Conservation (phyloP, 2,888 invertebrate genomes). For the Melieria picta region DNA sequence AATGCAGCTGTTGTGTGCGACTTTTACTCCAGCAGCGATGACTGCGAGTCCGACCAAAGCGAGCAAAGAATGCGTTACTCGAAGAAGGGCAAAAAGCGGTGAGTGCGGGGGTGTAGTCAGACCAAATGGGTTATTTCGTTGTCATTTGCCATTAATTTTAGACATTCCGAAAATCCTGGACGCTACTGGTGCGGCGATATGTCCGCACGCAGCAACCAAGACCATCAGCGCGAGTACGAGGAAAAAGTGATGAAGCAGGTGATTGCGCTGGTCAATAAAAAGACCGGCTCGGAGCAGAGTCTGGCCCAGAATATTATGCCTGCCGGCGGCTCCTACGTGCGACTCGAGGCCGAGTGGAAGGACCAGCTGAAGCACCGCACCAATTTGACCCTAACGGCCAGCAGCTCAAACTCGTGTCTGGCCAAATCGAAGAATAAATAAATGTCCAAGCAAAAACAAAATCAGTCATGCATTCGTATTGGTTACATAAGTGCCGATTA, state of each 20-base stretch:
- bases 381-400: conserved; percentile 34
- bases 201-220: conserved; percentile 86
- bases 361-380: conserved; percentile 67
- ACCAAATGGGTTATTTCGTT: neutral
- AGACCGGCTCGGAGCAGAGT: conserved; percentile 58
- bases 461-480: neutral
- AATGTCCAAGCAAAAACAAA: neutral
- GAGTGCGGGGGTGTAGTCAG: neutral
- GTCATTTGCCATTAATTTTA: conserved; percentile 23
- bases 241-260: conserved; percentile 75
- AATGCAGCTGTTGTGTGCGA: conserved; percentile 29
- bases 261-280: conserved; percentile 60
- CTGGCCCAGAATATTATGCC: conserved; percentile 48
- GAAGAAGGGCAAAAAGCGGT: conserved; percentile 38
- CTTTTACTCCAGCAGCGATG: conserved; percentile 64
- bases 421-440: neutral
- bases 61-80: conserved; percentile 39
- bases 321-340: conserved; percentile 78
- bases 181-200: conserved; percentile 80
- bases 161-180: conserved; percentile 64
- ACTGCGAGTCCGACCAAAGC: conserved; percentile 63
- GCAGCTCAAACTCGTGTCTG: conserved; percentile 19
- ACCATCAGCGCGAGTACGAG: conserved; percentile 85
- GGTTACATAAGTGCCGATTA: neutral
- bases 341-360: conserved; percentile 81